Evolutionary conservation across 2,888 invertebrate genomes (phyloP).

Genomic region (Zaprionus obscuricornis): DNA sequence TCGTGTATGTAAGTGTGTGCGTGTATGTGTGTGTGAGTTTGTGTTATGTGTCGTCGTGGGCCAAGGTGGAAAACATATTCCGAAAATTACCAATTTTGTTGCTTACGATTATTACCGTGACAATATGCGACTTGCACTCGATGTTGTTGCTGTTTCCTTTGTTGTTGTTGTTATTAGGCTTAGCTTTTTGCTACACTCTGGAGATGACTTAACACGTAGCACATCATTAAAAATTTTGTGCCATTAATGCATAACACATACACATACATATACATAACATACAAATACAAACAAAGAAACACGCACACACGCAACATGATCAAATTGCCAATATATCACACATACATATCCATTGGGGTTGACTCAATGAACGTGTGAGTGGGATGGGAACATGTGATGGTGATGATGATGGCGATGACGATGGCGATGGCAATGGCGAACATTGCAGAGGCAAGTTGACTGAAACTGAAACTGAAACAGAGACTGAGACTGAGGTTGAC

Average conservation of each 20-base stretch:
- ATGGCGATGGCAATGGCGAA: neutral
- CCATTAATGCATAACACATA: conserved; percentile 74
- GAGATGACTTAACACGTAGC: conserved; percentile 79
- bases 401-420: neutral
- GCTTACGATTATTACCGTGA: conserved; percentile 76
- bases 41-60: too few species aligned
- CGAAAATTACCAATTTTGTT: conserved; percentile 77
- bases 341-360: conserved; percentile 49
- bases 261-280: conserved; percentile 28
- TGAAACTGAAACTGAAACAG: too few species aligned
- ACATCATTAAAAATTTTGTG: conserved; percentile 78
- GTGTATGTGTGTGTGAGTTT: neutral
- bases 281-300: neutral
- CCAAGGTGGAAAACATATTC: conserved; percentile 61
- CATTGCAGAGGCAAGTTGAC: neutral
- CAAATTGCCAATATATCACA: conserved; percentile 78
- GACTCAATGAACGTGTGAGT: conserved; percentile 14
- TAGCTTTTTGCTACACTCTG: conserved; percentile 71
- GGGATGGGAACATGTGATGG: too few species aligned
- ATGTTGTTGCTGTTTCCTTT: conserved; percentile 11
- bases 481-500: conserved; percentile 19
- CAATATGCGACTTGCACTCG: conserved; percentile 54
- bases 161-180: conserved; percentile 52
- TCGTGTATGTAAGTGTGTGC: neutral
- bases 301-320: conserved; percentile 54